These are phyloP conservation scores for Drosophila anomelani DNA, from an alignment of 2,888 invertebrate species.

Conservation along the genomic window DNA sequence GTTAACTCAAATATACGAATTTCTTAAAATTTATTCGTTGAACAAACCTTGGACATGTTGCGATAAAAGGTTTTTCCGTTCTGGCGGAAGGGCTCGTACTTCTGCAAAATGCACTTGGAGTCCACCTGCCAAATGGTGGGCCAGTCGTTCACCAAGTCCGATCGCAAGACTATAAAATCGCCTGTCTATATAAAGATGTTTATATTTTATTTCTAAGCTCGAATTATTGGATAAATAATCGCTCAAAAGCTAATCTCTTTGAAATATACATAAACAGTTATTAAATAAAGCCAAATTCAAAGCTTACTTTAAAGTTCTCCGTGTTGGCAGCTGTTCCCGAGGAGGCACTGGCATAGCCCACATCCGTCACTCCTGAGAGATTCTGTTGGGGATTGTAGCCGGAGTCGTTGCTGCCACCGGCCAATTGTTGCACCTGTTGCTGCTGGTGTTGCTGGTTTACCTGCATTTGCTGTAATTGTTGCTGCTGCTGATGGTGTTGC, in stretches of 20 bases:
- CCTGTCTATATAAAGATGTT: conserved; percentile 87
- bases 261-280: not conserved
- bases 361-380: conserved; percentile 63
- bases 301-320: conserved; percentile 82
- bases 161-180: conserved; percentile 94
- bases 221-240: not conserved
- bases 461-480: conserved; percentile 37
- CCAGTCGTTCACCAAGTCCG: conserved; percentile 92
- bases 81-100: conserved; percentile 92
- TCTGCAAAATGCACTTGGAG: conserved; percentile 92
- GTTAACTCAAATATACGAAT: conserved; percentile 64
- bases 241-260: not conserved
- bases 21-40: not conserved
- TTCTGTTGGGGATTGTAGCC: conserved; percentile 81
- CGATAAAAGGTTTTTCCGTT: conserved; percentile 92
- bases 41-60: conserved; percentile 92
- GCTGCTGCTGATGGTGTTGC: conserved; percentile 45
- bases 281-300: not conserved
- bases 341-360: conserved; percentile 72
- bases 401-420: conserved; percentile 49
- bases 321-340: conserved; percentile 61
- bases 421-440: conserved; percentile 57
- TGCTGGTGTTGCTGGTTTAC: conserved; percentile 40
- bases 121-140: conserved; percentile 97
- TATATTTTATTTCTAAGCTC: not conserved